A percentile compares a stretch with the other conserved stretches of the same genome.
Evolutionary conservation across 2,888 invertebrate species (phyloP).

Genomic region (Caenorhabditis sinica): DNA sequence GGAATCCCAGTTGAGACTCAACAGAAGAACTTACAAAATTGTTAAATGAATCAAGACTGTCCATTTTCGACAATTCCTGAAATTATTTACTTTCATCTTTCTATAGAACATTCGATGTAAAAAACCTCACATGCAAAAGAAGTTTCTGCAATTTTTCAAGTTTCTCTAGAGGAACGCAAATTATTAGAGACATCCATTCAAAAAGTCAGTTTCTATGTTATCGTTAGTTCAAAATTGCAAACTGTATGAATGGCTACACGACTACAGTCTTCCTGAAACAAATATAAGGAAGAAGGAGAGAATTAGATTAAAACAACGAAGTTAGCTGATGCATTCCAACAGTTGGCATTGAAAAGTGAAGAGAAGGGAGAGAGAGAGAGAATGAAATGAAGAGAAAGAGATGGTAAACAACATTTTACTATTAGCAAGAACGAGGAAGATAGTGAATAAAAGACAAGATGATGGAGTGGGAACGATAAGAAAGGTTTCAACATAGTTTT

Average conservation of each 20-base stretch:
- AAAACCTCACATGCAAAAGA: slow-evolving; percentile 4
- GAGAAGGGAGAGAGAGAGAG: slow-evolving; percentile 15
- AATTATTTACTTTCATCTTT: not conserved
- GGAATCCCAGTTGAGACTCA: not conserved
- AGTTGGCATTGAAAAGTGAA: slow-evolving; percentile 18
- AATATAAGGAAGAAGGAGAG: not conserved
- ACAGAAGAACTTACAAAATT: not conserved
- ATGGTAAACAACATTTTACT: slow-evolving; percentile 42
- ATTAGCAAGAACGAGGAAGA: slow-evolving; percentile 43
- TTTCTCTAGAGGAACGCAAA: not conserved
- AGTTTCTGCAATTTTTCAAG: not conserved
- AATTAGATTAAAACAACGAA: not conserved
- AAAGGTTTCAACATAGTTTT: not conserved
- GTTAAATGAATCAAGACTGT: not conserved
- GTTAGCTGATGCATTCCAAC: not conserved
- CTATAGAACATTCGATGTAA: not conserved
- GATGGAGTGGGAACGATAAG: slow-evolving; percentile 8
- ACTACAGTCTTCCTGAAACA: not conserved
- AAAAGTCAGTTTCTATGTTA: not conserved
- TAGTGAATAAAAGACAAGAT: not conserved
- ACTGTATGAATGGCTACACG: not conserved
- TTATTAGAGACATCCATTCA: not conserved
- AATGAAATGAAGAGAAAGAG: not conserved
- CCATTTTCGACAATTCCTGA: slow-evolving; percentile 17
- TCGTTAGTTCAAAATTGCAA: not conserved